Percentiles rank a stretch among this genome's conserved stretches.
Evolutionary conservation across 2,113 vertebrate species (phyloP).

Genomic region (Athene noctua): DNA sequence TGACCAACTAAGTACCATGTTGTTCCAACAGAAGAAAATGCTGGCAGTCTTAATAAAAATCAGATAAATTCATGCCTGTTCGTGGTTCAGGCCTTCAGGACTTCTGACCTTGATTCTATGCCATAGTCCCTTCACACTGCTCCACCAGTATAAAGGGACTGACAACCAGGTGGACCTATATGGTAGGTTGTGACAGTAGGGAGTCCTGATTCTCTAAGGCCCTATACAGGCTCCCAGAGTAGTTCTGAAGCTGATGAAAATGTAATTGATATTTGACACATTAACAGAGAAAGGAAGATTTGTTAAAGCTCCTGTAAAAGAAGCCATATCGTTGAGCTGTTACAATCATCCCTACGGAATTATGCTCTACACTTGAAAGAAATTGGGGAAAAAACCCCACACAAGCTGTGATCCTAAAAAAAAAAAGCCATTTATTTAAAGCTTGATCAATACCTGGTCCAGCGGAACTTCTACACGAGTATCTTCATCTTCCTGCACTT

Average conservation of each 20-base stretch:
- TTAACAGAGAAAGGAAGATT: background rate
- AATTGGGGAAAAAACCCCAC: background rate
- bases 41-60: background rate
- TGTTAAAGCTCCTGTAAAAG: background rate
- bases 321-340: background rate
- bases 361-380: background rate
- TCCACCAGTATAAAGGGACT: background rate
- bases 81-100: background rate
- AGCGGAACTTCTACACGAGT: constrained; percentile 76
- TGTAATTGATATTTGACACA: background rate
- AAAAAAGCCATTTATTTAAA: background rate
- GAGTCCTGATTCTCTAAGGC: background rate
- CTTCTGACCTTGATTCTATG: background rate
- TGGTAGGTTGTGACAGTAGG: background rate
- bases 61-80: background rate
- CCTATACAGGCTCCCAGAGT: background rate
- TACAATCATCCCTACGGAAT: background rate
- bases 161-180: background rate
- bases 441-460: constrained; percentile 72
- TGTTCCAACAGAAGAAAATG: background rate
- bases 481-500: constrained; percentile 78
- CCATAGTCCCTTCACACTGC: background rate
- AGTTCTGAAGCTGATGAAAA: background rate
- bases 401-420: background rate
- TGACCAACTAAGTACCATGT: background rate